Evolutionary conservation across 2,888 invertebrate species (phyloP), one percentile per base, ranked within the genome.

Genomic region (Thyatira batis): DNA sequence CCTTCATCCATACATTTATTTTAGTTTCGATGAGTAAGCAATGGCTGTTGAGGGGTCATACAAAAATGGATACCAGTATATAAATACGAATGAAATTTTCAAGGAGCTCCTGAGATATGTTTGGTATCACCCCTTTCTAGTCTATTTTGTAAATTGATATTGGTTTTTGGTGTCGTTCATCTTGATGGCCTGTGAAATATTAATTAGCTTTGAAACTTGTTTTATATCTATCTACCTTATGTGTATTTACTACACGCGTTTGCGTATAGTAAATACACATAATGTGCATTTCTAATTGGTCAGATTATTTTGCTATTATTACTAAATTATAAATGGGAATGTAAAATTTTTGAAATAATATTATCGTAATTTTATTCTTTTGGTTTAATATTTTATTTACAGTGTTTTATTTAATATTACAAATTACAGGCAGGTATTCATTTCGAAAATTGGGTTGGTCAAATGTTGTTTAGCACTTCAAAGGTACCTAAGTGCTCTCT

Each of bases 11-110:
- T 55, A 58, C 51, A 51, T 52, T 57, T 52, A 44, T 48, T 51
- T 28, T 53, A 52, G 5, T 28, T 5, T 5, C 44, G 33, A 25
- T 50, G 58, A 52, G 60, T 9, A 4, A 45, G 51, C 56, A 65
- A 70, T 67, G 57, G 56, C 61, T 49, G 20, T 25, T 50, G 11
- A 68, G 52, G 58, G 84, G 45, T 80, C 86, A 54, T 53, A 23
- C 23, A 54, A 64, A 48, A 65, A 44, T 84, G 82, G 87, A 53
- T 61, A 51, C 55, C 59, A 49, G 73, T 72, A 74, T 84, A 81
- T 81, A 84, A 84, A 85, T 80, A 81, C 80, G 80, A 78, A 89
- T 90, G 80, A 90, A 89, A 89, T 73, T 89, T 89, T 89, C 78
- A 88, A 83, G 79, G 72, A 73, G 80, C 72, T 72, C 73, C 69